Percentiles rank a stretch among this genome's conserved stretches.
These are phyloP conservation scores for Drosophila neutralis DNA, from an alignment of 2,888 invertebrate species.

Conservation along the genomic window DNA sequence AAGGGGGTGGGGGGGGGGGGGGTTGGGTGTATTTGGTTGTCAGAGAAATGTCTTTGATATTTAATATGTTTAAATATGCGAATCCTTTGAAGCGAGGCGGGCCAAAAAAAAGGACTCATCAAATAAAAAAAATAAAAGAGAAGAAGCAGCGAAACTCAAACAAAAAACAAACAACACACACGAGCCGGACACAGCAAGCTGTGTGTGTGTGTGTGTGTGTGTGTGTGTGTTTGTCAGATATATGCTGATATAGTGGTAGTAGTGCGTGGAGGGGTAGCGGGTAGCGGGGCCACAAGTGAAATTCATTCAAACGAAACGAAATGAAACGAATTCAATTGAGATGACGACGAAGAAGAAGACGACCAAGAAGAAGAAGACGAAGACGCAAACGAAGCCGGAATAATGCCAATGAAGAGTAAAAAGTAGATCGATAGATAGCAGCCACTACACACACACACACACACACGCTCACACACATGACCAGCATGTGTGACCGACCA, in stretches of 20 bases:
- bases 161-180: slow-evolving; percentile 38
- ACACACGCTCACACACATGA: slow-evolving; percentile 39
- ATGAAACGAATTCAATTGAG: slow-evolving; percentile 82
- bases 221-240: slow-evolving; percentile 27
- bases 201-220: slow-evolving; percentile 19
- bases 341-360: slow-evolving; percentile 57
- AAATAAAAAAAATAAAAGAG: slow-evolving; percentile 13
- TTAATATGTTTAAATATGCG: slow-evolving; percentile 80
- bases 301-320: slow-evolving; percentile 82
- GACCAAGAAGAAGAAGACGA: slow-evolving; percentile 17
- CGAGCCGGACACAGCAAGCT: slow-evolving; percentile 41
- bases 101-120: slow-evolving; percentile 22
- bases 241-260: slow-evolving; percentile 68
- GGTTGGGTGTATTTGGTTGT: slow-evolving; percentile 5
- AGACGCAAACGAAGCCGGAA: slow-evolving; percentile 49
- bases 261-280: slow-evolving; percentile 19
- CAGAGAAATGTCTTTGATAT: slow-evolving; percentile 75
- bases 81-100: slow-evolving; percentile 74
- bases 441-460: slow-evolving; percentile 42
- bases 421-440: slow-evolving; percentile 81
- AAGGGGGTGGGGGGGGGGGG: slow-evolving; percentile 30
- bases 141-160: slow-evolving; percentile 26
- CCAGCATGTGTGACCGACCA: slow-evolving; percentile 64
- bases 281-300: slow-evolving; percentile 56
- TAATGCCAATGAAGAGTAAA: slow-evolving; percentile 81